These are phyloP conservation scores for Crossaster papposus DNA, from an alignment of 53 echinoderm and acorn worm species.

Conservation along the genomic window DNA sequence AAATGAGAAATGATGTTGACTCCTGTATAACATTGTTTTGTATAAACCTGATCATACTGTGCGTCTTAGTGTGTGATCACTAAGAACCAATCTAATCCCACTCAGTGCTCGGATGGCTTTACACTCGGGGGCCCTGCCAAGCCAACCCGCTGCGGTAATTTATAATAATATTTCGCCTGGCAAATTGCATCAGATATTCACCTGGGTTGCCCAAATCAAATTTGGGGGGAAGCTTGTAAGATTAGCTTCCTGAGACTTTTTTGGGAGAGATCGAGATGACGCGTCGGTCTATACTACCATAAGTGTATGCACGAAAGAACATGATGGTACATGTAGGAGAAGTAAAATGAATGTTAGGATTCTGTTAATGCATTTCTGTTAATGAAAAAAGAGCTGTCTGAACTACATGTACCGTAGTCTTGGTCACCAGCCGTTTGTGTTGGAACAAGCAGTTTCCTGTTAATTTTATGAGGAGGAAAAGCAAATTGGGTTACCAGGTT, in stretches of 20 bases:
- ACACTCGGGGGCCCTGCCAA: not conserved
- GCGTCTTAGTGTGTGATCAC: not conserved
- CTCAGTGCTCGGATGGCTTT: not conserved
- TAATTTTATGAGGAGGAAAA: not conserved
- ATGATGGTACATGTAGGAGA: no score
- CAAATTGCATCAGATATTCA: slow-evolving; percentile 51
- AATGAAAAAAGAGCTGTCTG: no score
- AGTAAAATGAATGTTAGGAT: no score
- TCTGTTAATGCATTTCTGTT: no score
- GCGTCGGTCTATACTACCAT: not conserved
- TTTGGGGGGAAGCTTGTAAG: slow-evolving; percentile 28
- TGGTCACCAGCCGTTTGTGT: no score
- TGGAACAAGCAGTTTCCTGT: no score
- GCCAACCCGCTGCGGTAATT: slow-evolving; percentile 26
- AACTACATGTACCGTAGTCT: no score
- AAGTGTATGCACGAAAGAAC: no score
- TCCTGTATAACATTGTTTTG: not conserved
- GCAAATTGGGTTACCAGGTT: slow-evolving; percentile 38
- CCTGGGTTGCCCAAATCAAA: slow-evolving; percentile 50
- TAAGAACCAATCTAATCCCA: not conserved
- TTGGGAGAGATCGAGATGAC: no score
- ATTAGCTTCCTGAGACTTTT: slow-evolving; percentile 11
- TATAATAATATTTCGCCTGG: slow-evolving; percentile 48
- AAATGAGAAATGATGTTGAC: not conserved
- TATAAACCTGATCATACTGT: not conserved